Conservation (phyloP, 2,797 vertebrate species). For the Poeciliopsis presidionis region DNA sequence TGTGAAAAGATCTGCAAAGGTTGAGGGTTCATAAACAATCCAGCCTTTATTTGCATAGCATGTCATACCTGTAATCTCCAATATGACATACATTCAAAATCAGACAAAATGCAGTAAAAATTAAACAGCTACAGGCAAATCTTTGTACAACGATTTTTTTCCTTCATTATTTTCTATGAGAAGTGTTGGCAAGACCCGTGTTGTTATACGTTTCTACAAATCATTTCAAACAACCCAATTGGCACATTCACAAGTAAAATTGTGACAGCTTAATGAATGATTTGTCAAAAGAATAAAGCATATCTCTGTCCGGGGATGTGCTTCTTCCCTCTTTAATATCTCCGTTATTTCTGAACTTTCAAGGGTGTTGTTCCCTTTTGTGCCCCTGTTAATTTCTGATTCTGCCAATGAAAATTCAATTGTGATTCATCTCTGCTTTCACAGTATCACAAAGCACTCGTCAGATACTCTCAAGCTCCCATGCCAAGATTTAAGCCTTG, state of each 20-base stretch:
- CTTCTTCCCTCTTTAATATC: constrained; percentile 53
- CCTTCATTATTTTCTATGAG: constrained; percentile 30
- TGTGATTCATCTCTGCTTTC: constrained; percentile 63
- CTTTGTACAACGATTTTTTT: constrained; percentile 16
- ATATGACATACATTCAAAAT: constrained; percentile 21
- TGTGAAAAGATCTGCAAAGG: background rate
- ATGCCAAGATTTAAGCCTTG: constrained; percentile 70
- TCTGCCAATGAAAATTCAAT: constrained; percentile 70
- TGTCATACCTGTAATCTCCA: background rate
- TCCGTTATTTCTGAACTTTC: constrained; percentile 56
- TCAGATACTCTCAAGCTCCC: constrained; percentile 47
- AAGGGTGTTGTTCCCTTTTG: constrained; percentile 35
- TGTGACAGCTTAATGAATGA: constrained; percentile 56
- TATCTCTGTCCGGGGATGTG: constrained; percentile 27
- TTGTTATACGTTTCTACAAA: constrained; percentile 41
- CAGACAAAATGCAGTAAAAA: constrained; percentile 13
- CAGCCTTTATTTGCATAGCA: constrained; percentile 2
- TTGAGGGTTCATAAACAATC: background rate
- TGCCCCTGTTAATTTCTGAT: constrained; percentile 53
- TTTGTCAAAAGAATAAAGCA: constrained; percentile 34
- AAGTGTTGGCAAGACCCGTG: constrained; percentile 16
- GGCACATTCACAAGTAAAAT: constrained; percentile 45
- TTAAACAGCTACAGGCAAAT: constrained; percentile 24
- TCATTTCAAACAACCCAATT: constrained; percentile 40
- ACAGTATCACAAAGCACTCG: constrained; percentile 21